Conservation (phyloP, 2,113 vertebrate species). For the Indicator indicator region DNA sequence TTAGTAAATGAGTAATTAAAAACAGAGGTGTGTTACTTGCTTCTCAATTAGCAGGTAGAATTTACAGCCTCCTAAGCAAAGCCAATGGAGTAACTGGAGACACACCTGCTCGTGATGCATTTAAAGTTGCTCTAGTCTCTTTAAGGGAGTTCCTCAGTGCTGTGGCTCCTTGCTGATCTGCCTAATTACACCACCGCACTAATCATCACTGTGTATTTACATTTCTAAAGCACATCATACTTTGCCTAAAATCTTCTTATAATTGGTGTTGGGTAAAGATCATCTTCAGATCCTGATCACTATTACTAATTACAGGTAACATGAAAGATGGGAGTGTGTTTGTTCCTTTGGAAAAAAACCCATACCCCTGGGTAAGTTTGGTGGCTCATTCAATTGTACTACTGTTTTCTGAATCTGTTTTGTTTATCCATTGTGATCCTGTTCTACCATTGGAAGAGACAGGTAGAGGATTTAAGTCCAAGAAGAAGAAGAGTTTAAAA, state of each 20-base stretch:
- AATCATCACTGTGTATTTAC: background rate
- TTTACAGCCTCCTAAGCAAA: background rate
- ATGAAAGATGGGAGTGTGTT: background rate
- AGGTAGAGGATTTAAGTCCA: too few relatives aligned
- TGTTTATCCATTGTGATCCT: background rate
- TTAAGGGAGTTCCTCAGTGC: background rate
- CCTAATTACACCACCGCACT: background rate
- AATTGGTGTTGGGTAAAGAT: background rate
- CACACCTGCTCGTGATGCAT: background rate
- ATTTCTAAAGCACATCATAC: background rate
- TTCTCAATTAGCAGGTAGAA: background rate
- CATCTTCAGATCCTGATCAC: background rate
- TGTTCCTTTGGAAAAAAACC: background rate
- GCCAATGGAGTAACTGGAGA: background rate
- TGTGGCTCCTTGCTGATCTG: fast-evolving
- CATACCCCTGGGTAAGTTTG: background rate
- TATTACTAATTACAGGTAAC: background rate
- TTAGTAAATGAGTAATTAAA: background rate
- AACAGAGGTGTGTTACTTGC: background rate
- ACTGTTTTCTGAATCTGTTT: background rate
- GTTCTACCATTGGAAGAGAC: too few relatives aligned
- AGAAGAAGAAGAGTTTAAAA: background rate
- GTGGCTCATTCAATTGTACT: background rate
- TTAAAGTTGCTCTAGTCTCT: background rate
- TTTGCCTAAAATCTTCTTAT: background rate